Evolutionary conservation across 2,797 vertebrate species (phyloP).

Genomic region (Ceryle rudis): DNA sequence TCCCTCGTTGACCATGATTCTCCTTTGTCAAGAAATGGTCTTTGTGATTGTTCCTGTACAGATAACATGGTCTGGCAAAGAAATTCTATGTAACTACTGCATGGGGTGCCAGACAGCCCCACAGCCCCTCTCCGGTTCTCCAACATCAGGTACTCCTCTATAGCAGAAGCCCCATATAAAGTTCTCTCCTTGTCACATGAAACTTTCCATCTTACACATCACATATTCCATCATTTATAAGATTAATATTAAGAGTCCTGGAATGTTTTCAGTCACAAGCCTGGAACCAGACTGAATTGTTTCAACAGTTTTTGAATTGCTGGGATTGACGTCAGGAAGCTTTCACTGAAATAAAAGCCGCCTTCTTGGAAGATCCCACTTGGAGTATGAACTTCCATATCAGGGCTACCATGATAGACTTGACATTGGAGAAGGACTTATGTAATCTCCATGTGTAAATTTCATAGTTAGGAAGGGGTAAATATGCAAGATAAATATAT

Average conservation of each 20-base stretch:
- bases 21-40: neutral
- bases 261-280: neutral
- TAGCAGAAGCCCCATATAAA: neutral
- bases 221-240: neutral
- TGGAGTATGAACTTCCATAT: neutral
- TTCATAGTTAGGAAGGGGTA: neutral
- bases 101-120: fast-evolving
- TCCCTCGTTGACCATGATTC: neutral
- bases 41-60: neutral
- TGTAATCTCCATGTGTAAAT: neutral
- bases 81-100: neutral
- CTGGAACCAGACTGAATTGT: neutral
- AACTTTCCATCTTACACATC: neutral
- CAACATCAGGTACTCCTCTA: neutral
- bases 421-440: neutral
- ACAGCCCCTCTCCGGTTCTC: neutral
- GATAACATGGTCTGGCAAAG: neutral
- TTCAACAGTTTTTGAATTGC: neutral
- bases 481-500: neutral
- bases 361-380: neutral
- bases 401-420: neutral
- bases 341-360: neutral
- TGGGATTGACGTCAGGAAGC: neutral
- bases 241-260: fast-evolving
- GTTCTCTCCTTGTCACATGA: neutral